Evolutionary conservation across 2,797 vertebrate genomes (phyloP), one percentile per base, ranked within the genome.

Genomic region (Melanotaenia trifasciata): DNA sequence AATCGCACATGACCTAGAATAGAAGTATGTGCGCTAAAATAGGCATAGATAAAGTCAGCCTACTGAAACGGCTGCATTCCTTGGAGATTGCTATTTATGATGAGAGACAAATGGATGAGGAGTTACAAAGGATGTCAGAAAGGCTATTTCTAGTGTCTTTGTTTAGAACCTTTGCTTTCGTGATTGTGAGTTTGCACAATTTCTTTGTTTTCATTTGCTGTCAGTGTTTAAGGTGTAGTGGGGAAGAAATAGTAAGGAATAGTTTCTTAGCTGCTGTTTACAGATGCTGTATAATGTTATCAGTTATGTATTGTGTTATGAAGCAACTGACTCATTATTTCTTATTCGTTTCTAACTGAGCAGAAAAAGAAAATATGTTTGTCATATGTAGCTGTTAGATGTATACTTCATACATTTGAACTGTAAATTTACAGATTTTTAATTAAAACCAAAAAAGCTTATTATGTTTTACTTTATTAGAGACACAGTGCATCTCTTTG

Each of bases 1-100:
- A 83, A 79, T 79, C 20, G 47, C 69, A 69, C 32, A 58, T 85
- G 88, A 86, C 83, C 87, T 78, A 88, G 85, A 87, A 85, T 72
- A 72, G 53, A 79, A 83, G 78, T 79, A 69, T 70, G 79, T 51
- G 72, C 67, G 62, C 76, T 43, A 70, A 86, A 89, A 88, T 81
- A 85, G 84, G 58, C 40, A 58, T 38, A 40, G 67, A 77, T 69
- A 59, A 59, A 50, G 61, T 64, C 63, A 66, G 79, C 54, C 68
- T 40, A 50, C 58, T 60, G 70, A 80, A 77, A 80, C 69, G 30
- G 60, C 73, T 59, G 57, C 45, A 47, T 64, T 84, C 74, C 81
- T 73, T 53, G 78, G 83, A 83, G 83, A 79, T 74, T 76, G 83
- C 35, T 59, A 70, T 64, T 63, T 35, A 33, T 72, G 64, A 33